phyloP scores from a whole-genome alignment of 2,797 vertebrate genomes.

The Macropus fuliginosus region DNA sequence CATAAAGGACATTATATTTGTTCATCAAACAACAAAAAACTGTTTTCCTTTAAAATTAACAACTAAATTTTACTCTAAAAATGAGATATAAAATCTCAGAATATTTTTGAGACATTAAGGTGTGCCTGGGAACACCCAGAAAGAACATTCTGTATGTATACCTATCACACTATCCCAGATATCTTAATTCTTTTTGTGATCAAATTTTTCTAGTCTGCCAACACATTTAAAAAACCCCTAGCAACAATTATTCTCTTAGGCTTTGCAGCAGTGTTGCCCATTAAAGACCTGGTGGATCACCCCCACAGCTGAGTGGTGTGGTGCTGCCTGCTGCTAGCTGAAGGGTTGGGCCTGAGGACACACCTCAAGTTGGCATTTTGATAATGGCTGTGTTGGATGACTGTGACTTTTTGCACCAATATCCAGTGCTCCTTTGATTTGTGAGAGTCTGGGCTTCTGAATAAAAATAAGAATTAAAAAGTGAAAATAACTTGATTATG shows the following conservation, averaged over 20 bases:
- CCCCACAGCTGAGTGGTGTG: neutral
- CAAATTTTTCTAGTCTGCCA: neutral
- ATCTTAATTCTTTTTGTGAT: neutral
- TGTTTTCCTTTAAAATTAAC: neutral
- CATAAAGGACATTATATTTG: neutral
- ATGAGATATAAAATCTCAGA: neutral
- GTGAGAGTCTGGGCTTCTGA: neutral
- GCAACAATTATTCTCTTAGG: neutral
- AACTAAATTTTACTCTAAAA: neutral
- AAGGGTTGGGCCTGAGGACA: neutral
- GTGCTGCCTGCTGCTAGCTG: neutral
- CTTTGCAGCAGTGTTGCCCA: neutral
- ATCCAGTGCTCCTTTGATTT: neutral
- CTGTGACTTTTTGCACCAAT: neutral
- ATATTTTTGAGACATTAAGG: neutral
- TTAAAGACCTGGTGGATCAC: neutral
- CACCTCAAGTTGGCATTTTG: neutral
- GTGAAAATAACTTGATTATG: neutral
- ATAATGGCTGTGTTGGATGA: neutral
- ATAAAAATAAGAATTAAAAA: neutral
- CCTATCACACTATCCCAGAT: neutral
- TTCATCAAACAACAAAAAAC: neutral
- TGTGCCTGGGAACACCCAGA: neutral
- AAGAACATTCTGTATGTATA: neutral
- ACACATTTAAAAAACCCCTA: neutral